These are phyloP conservation scores for Mastomys natalensis DNA, from an alignment of 2,113 vertebrate species.

Conservation along the genomic window DNA sequence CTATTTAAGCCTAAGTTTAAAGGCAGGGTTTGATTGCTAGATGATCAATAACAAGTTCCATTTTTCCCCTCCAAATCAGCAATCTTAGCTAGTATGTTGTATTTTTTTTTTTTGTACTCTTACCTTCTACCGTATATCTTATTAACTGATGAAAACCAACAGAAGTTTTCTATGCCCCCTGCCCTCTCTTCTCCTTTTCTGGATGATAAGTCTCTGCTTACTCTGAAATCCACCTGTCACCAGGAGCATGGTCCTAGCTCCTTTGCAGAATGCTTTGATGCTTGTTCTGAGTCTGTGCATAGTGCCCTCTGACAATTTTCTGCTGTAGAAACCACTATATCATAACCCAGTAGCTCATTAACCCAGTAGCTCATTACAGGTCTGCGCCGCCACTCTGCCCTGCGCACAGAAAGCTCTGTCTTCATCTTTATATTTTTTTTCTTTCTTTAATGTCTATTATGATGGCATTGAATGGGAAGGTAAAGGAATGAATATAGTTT, in stretches of 20 bases:
- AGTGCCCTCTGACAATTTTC: neutral
- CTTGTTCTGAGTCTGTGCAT: neutral
- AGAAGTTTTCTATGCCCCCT: neutral
- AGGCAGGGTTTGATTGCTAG: neutral
- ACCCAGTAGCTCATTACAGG: neutral
- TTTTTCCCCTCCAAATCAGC: neutral
- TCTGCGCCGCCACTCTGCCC: neutral
- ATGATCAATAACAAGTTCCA: neutral
- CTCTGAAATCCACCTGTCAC: neutral
- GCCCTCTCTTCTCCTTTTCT: neutral
- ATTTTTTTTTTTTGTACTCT: conserved; percentile 29
- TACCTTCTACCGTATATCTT: neutral
- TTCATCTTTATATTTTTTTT: neutral
- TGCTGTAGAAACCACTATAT: neutral
- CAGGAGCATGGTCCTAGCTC: neutral
- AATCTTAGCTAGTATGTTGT: neutral
- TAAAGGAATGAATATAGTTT: neutral
- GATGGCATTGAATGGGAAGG: neutral
- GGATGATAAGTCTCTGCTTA: neutral
- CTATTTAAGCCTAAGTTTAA: neutral
- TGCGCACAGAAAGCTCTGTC: neutral
- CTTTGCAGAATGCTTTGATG: neutral
- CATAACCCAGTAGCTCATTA: neutral
- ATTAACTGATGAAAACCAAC: neutral
- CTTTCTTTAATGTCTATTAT: neutral